Evolutionary conservation across 2,888 invertebrate genomes (phyloP).

Genomic region (Vandiemenella viatica): DNA sequence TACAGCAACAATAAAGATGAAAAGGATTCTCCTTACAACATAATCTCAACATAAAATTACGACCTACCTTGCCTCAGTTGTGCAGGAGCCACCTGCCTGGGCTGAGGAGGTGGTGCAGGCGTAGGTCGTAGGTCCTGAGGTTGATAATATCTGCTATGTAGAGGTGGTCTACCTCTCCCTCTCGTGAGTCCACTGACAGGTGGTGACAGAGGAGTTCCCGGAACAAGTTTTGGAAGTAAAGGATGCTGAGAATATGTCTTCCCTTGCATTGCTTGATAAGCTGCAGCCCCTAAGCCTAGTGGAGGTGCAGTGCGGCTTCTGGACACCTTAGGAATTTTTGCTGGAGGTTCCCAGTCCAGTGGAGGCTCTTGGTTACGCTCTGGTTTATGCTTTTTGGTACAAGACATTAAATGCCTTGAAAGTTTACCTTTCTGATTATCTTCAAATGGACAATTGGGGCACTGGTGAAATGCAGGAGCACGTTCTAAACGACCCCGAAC

Average conservation of each 20-base stretch:
- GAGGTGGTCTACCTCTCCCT: slow-evolving; percentile 31
- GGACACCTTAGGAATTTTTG: slow-evolving; percentile 69
- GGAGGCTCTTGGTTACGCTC: slow-evolving; percentile 76
- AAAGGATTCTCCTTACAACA: no score
- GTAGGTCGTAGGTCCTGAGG: slow-evolving; percentile 2
- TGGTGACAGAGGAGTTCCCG: slow-evolving; percentile 23
- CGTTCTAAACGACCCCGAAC: slow-evolving; percentile 69
- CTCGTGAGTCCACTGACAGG: slow-evolving; percentile 24
- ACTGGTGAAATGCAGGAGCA: slow-evolving; percentile 77
- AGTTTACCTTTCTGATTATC: slow-evolving; percentile 85
- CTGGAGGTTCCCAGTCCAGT: slow-evolving; percentile 83
- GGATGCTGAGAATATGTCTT: slow-evolving; percentile 23
- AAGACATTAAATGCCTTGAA: slow-evolving; percentile 72
- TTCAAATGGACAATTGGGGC: slow-evolving; percentile 86
- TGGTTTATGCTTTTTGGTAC: slow-evolving; percentile 78
- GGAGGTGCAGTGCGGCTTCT: slow-evolving; percentile 23
- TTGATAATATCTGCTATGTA: slow-evolving; percentile 26
- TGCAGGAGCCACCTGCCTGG: slow-evolving; percentile 12
- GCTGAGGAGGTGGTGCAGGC: slow-evolving; percentile 8
- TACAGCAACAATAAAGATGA: no score
- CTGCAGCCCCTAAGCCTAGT: slow-evolving; percentile 20
- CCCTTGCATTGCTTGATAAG: slow-evolving; percentile 29
- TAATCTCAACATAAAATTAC: no score
- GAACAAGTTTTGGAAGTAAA: slow-evolving; percentile 30
- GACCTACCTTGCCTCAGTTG: slow-evolving; percentile 15